phyloP scores from a whole-genome alignment of 2,797 vertebrate species.

The Eulemur albifrons region DNA sequence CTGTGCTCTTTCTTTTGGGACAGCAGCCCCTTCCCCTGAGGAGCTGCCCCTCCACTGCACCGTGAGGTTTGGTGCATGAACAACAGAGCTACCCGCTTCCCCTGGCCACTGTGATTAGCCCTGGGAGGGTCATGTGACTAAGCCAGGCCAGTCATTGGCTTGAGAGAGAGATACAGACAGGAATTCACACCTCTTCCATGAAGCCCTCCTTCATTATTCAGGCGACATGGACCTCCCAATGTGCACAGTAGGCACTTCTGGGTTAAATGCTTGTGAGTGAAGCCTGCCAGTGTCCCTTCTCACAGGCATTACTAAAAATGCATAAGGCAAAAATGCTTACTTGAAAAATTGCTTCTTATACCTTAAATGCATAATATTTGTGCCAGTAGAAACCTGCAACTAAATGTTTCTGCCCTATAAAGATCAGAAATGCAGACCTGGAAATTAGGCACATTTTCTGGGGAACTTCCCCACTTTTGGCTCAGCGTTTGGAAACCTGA shows the following conservation, averaged over 20 bases:
- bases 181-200: not conserved
- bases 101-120: not conserved
- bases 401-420: not conserved
- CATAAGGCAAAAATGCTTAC: not conserved
- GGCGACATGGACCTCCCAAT: not conserved
- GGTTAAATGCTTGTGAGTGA: not conserved
- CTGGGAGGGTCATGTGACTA: not conserved
- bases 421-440: not conserved
- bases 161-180: not conserved
- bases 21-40: not conserved
- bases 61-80: not conserved
- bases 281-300: not conserved
- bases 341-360: not conserved
- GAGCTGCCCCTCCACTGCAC: not conserved
- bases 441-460: not conserved
- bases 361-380: not conserved
- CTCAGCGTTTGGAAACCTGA: slow-evolving; percentile 23
- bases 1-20: not conserved
- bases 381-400: not conserved
- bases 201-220: not conserved
- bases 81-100: not conserved
- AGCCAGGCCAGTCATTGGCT: not conserved
- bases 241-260: not conserved
- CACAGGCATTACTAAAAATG: not conserved
- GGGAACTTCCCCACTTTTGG: not conserved